A percentile compares a stretch with the other conserved stretches of the same genome.
These are phyloP conservation scores for Sebastes minor DNA, from an alignment of 2,797 vertebrate species.

Conservation along the genomic window DNA sequence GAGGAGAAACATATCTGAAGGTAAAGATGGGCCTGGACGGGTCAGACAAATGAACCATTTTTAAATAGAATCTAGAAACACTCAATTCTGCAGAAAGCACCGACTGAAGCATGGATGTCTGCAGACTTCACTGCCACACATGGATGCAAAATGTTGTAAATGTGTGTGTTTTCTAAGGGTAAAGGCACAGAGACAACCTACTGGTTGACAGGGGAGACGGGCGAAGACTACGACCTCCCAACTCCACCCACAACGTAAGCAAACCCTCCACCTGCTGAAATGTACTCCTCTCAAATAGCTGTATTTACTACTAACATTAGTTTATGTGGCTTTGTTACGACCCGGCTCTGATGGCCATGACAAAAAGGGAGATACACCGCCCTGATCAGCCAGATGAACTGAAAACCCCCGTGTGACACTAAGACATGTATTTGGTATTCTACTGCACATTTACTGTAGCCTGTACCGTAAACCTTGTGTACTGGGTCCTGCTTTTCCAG, in stretches of 20 bases:
- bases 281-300: neutral
- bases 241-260: conserved; percentile 93
- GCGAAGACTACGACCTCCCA: conserved; percentile 88
- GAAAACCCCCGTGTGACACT: too few species aligned
- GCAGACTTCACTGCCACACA: neutral
- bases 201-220: conserved; percentile 92
- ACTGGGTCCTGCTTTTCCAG: conserved; percentile 65
- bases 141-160: neutral
- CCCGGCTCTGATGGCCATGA: too few species aligned
- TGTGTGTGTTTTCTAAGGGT: conserved; percentile 79
- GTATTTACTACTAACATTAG: neutral
- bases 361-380: neutral
- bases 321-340: neutral
- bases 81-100: neutral
- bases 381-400: neutral
- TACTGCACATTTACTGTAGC: neutral
- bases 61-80: neutral
- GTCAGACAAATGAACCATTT: neutral
- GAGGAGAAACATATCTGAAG: conserved; percentile 94
- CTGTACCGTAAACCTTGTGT: neutral
- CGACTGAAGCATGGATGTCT: neutral
- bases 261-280: neutral
- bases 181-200: conserved; percentile 94
- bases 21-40: conserved; percentile 60
- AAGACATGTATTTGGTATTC: neutral